Conservation (phyloP, 2,888 invertebrate genomes). For the Philopedon plagiatum region DNA sequence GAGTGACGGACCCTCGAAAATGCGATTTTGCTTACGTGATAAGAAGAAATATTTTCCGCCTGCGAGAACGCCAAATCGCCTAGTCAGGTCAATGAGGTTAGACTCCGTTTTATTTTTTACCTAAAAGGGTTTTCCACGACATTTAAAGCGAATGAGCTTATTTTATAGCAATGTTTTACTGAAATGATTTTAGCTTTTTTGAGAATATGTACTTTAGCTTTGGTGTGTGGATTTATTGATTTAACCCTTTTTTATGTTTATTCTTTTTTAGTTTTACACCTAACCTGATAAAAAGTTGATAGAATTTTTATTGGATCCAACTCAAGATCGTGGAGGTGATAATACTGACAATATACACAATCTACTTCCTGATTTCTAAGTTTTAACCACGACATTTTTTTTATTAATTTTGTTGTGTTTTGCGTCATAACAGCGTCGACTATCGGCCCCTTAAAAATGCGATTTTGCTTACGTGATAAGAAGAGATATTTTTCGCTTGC, state of each 20-base stretch:
- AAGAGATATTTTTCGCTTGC: conserved; percentile 54
- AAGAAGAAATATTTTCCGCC: conserved; percentile 56
- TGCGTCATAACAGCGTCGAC: conserved; percentile 40
- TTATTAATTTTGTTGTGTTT: no score
- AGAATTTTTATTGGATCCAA: no score
- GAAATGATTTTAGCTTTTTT: conserved; percentile 1
- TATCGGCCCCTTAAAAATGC: conserved; percentile 56
- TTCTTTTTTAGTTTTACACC: no score
- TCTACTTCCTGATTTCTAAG: no score
- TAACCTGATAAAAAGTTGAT: no score
- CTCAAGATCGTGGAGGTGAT: no score
- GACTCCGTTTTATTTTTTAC: conserved; percentile 38
- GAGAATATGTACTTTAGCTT: no score
- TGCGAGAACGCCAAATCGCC: conserved; percentile 51
- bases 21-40: conserved; percentile 58
- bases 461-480: conserved; percentile 59
- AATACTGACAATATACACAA: no score
- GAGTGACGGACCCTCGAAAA: conserved; percentile 55
- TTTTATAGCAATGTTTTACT: neutral
- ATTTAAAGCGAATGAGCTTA: conserved; percentile 26
- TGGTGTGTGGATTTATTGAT: no score
- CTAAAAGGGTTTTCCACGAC: conserved; percentile 33
- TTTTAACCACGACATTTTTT: no score
- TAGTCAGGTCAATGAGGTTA: conserved; percentile 53
- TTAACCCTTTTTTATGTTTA: no score